Conservation (phyloP, 2,113 vertebrate genomes). For the Alexandromys fortis region DNA sequence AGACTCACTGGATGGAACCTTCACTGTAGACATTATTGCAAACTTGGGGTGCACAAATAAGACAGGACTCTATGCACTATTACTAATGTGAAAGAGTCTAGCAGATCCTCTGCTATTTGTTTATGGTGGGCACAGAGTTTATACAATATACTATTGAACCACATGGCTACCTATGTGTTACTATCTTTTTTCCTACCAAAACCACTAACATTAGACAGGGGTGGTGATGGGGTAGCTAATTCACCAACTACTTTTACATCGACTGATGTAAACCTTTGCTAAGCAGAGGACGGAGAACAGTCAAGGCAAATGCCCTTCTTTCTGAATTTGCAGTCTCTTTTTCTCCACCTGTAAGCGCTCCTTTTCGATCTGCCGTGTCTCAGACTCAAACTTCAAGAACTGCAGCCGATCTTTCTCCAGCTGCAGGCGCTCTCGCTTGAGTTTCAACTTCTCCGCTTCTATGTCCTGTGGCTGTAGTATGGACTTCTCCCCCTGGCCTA, state of each 20-base stretch:
- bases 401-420: slow-evolving; percentile 95
- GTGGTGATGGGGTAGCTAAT: background rate
- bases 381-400: slow-evolving; percentile 94
- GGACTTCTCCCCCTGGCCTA: slow-evolving; percentile 85
- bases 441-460: slow-evolving; percentile 93
- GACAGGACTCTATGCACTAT: slow-evolving; percentile 67
- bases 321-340: slow-evolving; percentile 94
- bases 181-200: slow-evolving; percentile 65
- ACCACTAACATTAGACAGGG: slow-evolving; percentile 76
- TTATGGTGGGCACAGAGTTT: slow-evolving; percentile 75
- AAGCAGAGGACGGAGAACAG: background rate
- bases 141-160: slow-evolving; percentile 73
- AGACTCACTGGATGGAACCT: slow-evolving; percentile 49
- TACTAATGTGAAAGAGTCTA: slow-evolving; percentile 74
- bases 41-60: slow-evolving; percentile 70
- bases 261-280: background rate
- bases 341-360: slow-evolving; percentile 96
- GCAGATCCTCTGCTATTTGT: slow-evolving; percentile 74
- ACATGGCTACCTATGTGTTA: slow-evolving; percentile 77
- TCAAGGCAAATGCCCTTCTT: slow-evolving; percentile 91
- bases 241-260: slow-evolving; percentile 5
- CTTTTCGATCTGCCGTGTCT: slow-evolving; percentile 95
- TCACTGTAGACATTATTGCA: slow-evolving; percentile 44
- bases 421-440: slow-evolving; percentile 94
- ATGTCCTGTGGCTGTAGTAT: slow-evolving; percentile 88